Base-by-base conservation (phyloP, 2,888 invertebrate genomes). In the Pollenia angustigena region DNA sequence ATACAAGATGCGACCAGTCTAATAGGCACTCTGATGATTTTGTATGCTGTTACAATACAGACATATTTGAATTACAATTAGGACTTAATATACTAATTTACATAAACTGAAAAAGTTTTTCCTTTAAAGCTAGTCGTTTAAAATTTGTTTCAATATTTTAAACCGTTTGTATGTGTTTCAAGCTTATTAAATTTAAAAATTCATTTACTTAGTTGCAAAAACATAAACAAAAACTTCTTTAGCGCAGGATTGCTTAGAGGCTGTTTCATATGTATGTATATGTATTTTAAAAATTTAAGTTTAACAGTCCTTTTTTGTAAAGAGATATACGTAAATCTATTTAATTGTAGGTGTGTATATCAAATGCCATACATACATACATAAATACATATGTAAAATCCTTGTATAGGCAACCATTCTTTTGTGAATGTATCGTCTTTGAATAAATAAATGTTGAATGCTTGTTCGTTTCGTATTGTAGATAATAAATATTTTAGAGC, bases 401-500 rank as follows among this genome's bases (percentile, higher is more conserved):
- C 7, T 16, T 32, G 32, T 32, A 23, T 23, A 23, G 18, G 18
- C 18, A 18, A 6, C 32, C 42, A 32, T 62, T 42, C 40, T 16
- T 62, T 62, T 72, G 71, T 56, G 52, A 84, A 48, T 72, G 64
- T 84, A 71, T 68, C 42, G 50, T 66, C 48, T 68, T 52, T 58
- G 44, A 79, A 78, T 58, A 56, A 78, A 79, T 68, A 68, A 66
- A 74, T 68, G 60, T 66, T 44, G 71, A 11, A 78, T 68, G 32
- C 32, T 40, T 10, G 40, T 12, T 68, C 10, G 66, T 78, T 46
- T 10, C 52, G 16, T 60, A 72, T 72, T 78, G 68, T 79, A 74
- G 74, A 74, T 68, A 84, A 74, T 79, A 79, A 72, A 83, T 79
- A 68, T 76, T 72, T 84, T 52, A 50, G 54, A 78, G 48, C 50